phyloP scores from a whole-genome alignment of 2,797 vertebrate species.

The Hyperoplus lanceolatus region DNA sequence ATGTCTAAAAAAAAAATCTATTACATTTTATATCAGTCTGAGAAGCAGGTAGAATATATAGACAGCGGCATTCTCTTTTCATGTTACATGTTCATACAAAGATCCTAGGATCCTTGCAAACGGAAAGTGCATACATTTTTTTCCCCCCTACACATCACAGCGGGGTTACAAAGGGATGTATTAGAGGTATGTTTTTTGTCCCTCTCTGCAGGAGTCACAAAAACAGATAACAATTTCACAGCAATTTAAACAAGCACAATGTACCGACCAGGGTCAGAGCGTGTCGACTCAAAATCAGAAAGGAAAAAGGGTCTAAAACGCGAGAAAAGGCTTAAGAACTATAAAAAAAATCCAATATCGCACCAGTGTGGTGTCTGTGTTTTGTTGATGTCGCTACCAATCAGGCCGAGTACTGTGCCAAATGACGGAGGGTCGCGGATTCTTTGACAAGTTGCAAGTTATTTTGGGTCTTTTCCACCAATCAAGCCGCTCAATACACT shows the following conservation, averaged over 20 bases:
- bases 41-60: neutral
- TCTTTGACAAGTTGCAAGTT: constrained; percentile 49
- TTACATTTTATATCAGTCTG: neutral
- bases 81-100: constrained; percentile 10
- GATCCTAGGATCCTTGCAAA: neutral
- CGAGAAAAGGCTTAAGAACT: constrained; percentile 35
- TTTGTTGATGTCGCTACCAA: constrained; percentile 51
- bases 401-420: constrained; percentile 60
- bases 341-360: constrained; percentile 56
- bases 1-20: constrained; percentile 8
- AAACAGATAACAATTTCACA: constrained; percentile 55
- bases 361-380: constrained; percentile 31
- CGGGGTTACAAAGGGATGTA: constrained; percentile 18
- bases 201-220: constrained; percentile 43
- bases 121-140: constrained; percentile 12
- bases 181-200: constrained; percentile 30
- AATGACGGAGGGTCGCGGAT: constrained; percentile 50
- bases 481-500: constrained; percentile 57
- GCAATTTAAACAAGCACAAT: constrained; percentile 58
- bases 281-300: constrained; percentile 30
- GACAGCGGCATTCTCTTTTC: neutral
- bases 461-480: constrained; percentile 64
- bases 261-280: constrained; percentile 25
- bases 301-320: constrained; percentile 43
- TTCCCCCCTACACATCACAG: constrained; percentile 27